Base-by-base conservation (phyloP, 2,888 invertebrate genomes). In the Criorhina ranunculi region DNA sequence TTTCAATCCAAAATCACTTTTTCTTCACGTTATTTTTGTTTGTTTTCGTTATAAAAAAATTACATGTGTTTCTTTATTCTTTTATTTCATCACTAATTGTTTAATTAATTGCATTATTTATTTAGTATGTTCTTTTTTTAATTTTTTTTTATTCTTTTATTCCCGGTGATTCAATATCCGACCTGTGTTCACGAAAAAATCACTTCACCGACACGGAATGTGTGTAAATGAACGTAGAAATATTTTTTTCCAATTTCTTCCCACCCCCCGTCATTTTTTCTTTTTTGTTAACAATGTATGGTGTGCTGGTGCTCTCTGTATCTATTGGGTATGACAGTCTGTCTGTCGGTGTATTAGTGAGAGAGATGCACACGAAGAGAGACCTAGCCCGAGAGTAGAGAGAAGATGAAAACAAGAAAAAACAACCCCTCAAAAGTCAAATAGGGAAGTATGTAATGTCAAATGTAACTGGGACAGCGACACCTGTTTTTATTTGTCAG, bases 121-220 rank as follows among this genome's bases (percentile, higher is more conserved):
- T 55, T 76, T 46, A 79, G 49, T 46, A 64, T 31, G n/a, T n/a
- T n/a, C n/a, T n/a, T 31, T 37, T 42, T 51, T 49, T 40, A 69
- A 15, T 59, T 70, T 51, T 37, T 35, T 67, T 31, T 42, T 35
- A 37, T 73, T 69, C 69, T 66, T 57, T 51, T 31, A 75, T 66
- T 69, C 80, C 69, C 80, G 85, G 85, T 80, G 59, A 75, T 75
- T 72, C 59, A 51, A 73, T 70, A 72, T 51, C 31, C 73, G 80
- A 80, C 85, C 80, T 80, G 85, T 70, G 79, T 44, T 70, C 85
- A 75, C 73, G 85, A 85, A 85, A 83, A 85, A 80, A 85, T 85
- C 85, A 85, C 85, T 85, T 80, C 85, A 85, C 80, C 80, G 85
- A 85, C 85, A 85, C 79, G 85, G 80, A 85, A 85, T 85, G 85